These are phyloP conservation scores for Eudorcas thomsonii DNA, from an alignment of 2,113 vertebrate genomes.

Conservation along the genomic window DNA sequence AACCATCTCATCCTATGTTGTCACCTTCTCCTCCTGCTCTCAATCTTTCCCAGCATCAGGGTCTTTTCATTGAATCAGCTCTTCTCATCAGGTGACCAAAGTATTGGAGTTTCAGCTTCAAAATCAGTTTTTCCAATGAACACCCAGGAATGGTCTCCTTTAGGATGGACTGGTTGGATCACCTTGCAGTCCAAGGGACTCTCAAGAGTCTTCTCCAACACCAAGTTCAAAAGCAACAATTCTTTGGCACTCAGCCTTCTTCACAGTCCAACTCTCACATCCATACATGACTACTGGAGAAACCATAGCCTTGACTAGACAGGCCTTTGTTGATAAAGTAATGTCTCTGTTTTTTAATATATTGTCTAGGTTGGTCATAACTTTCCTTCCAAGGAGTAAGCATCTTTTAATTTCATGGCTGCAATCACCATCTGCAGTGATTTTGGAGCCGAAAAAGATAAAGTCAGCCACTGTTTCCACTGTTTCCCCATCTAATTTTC, in stretches of 20 bases:
- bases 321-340: too few species aligned
- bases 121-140: neutral
- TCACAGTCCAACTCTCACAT: neutral
- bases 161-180: neutral
- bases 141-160: neutral
- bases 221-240: neutral
- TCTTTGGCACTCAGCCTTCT: rapidly evolving
- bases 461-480: neutral
- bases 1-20: neutral
- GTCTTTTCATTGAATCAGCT: neutral
- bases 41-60: neutral
- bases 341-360: too few species aligned
- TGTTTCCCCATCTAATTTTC: neutral
- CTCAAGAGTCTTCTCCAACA: neutral
- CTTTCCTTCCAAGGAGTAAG: neutral
- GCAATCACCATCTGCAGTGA: neutral
- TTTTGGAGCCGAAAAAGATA: neutral
- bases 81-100: neutral
- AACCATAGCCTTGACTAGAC: too few species aligned
- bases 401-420: neutral
- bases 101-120: neutral
- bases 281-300: too few species aligned
- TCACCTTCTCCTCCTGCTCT: neutral
- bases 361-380: neutral
- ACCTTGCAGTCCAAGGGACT: neutral